Evolutionary conservation across 1,140 invertebrate genomes (phyloP).

Genomic region (Diorhabda elongata): DNA sequence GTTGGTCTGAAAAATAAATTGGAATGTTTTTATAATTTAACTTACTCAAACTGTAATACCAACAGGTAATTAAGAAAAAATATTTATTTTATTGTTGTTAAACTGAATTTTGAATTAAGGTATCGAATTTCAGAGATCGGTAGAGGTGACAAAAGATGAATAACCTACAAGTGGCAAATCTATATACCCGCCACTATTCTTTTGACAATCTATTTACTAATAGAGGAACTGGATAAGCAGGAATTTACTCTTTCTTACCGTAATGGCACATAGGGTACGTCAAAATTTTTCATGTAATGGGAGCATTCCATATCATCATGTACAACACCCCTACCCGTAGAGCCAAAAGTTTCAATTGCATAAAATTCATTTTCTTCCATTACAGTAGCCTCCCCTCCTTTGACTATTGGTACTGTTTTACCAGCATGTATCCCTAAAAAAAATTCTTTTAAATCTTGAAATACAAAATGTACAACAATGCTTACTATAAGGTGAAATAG

Average conservation of each 20-base stretch:
- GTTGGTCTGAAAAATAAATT: too few relatives aligned
- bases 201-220: too few relatives aligned
- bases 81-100: too few relatives aligned
- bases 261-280: conserved; percentile 86
- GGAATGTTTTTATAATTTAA: too few relatives aligned
- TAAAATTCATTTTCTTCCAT: conserved; percentile 99
- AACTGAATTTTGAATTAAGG: too few relatives aligned
- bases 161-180: too few relatives aligned
- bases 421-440: conserved; percentile 89
- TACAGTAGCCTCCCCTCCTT: conserved; percentile 92
- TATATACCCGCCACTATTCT: too few relatives aligned
- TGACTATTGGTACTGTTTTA: conserved; percentile 99
- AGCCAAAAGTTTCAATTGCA: conserved; percentile 99
- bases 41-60: too few relatives aligned
- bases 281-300: conserved; percentile 99
- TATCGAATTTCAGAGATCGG: too few relatives aligned
- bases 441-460: background rate
- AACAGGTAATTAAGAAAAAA: too few relatives aligned
- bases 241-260: conserved; percentile 46
- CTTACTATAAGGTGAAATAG: conserved; percentile 91
- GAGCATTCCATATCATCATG: conserved; percentile 99
- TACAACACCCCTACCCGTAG: conserved; percentile 93
- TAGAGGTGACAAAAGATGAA: too few relatives aligned
- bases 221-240: too few relatives aligned
- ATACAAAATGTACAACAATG: conserved; percentile 23